A percentile compares a stretch with the other conserved stretches of the same genome.
These are phyloP conservation scores for Cervus canadensis DNA, from an alignment of 2,113 vertebrate species.

Conservation along the genomic window DNA sequence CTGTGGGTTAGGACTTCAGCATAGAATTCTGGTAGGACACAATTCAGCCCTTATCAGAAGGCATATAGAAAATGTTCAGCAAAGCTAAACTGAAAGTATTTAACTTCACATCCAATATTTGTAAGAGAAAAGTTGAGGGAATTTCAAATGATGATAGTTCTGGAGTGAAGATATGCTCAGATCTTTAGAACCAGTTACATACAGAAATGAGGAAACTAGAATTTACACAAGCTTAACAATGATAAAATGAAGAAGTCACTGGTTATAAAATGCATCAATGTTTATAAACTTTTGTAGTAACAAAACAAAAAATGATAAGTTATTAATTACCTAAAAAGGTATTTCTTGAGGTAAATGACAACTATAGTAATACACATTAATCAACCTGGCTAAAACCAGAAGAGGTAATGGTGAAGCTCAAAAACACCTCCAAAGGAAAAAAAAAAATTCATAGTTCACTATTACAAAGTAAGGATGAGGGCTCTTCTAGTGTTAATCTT, in stretches of 20 bases:
- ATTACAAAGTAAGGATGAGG: neutral
- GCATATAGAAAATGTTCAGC: neutral
- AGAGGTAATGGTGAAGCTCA: neutral
- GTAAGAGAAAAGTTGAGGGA: constrained; percentile 22
- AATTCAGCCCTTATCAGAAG: neutral
- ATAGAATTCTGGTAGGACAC: neutral
- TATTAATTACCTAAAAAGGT: constrained; percentile 1
- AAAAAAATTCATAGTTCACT: neutral
- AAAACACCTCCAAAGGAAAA: neutral
- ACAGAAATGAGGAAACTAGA: neutral
- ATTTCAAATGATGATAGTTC: constrained; percentile 23
- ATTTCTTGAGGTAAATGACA: neutral
- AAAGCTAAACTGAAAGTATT: constrained; percentile 15
- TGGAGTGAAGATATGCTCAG: neutral
- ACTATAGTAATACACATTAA: neutral
- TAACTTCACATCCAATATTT: constrained; percentile 6
- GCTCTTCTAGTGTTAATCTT: neutral
- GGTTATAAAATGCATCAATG: neutral
- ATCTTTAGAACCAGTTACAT: constrained; percentile 35
- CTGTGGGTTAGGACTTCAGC: neutral
- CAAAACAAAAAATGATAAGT: neutral
- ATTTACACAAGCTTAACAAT: constrained; percentile 6
- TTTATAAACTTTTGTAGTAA: constrained; percentile 20
- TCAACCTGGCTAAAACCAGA: neutral
- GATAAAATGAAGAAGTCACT: constrained; percentile 27